Base-by-base conservation (phyloP, 2,888 invertebrate genomes). In the Pocota personata region DNA sequence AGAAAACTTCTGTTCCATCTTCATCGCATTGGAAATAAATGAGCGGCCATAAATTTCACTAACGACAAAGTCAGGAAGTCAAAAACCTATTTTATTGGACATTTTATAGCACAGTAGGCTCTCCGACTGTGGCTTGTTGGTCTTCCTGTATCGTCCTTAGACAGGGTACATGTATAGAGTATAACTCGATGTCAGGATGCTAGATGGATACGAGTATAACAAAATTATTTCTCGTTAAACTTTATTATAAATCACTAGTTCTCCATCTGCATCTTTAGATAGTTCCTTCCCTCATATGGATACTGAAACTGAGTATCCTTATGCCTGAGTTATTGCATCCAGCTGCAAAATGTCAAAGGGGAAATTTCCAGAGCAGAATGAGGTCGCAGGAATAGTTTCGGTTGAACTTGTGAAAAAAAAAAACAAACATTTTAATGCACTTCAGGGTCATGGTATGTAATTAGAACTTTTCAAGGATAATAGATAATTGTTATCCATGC, bases 61-160 rank as follows among this genome's bases (percentile, higher is more conserved):
- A 82, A 86, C 86, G 82, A 82, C 82, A 76, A 82, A 86, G 86
- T 86, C 86, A 80, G 86, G 86, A 86, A 86, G 76, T 82, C 76
- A 82, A 76, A 84, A 80, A 55, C 76, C 86, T 76, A 82, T 86
- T 76, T 72, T 72, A 80, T 86, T 82, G 76, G 72, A 72, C 80
- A 72, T 76, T 86, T 80, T 76, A 82, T 71, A 66, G 69, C 69
- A 64, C 43, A 52, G 32, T 40, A 58, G 67, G 40, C 35, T 37
- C 32, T 35, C 5, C 55, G 24, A 43, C 72, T 67, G 14, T 57
- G 64, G 40, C 32, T 72, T 60, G 52, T 35, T 35, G 60, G 57
- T 79, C 55, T 48, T 73, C 62, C 10, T 55, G 48, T 16, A 21
- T 30, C 3, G 14, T 16, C 14, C 5, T 40, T 12, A n/a, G n/a